These are phyloP conservation scores for Harmothoe impar DNA, from an alignment of 2,888 invertebrate genomes.

Conservation along the genomic window DNA sequence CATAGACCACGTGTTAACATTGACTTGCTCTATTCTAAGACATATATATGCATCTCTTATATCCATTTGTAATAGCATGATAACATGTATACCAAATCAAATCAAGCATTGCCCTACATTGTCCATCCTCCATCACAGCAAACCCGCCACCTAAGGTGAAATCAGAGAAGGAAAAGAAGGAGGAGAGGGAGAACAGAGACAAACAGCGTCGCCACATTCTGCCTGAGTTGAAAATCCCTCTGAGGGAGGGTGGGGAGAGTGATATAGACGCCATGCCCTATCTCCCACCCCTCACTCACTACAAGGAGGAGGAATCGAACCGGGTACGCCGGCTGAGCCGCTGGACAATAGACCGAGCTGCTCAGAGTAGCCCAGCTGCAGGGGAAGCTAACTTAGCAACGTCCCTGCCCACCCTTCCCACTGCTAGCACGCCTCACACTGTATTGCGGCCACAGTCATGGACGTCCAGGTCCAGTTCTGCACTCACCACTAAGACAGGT, in stretches of 20 bases:
- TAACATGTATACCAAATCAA: no score
- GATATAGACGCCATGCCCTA: neutral
- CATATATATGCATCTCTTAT: no score
- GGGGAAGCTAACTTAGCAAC: neutral
- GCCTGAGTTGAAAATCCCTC: conserved; percentile 68
- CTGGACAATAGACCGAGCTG: neutral
- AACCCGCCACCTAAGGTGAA: conserved; percentile 3
- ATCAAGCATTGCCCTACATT: no score
- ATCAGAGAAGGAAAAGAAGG: conserved; percentile 71
- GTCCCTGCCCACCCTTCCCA: neutral
- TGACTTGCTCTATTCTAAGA: no score
- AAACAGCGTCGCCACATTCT: conserved; percentile 72
- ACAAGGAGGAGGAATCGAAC: conserved; percentile 70
- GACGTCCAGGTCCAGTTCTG: conserved; percentile 2
- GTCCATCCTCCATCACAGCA: neutral
- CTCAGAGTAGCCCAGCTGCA: neutral
- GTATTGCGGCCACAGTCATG: neutral
- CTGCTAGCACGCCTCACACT: neutral
- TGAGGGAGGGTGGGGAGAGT: neutral
- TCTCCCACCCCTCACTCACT: neutral
- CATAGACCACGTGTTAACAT: neutral
- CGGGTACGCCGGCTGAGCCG: conserved; percentile 69
- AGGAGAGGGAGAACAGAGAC: conserved; percentile 69
- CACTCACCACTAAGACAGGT: neutral
- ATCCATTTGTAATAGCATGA: no score